A percentile compares a stretch with the other conserved stretches of the same genome.
Evolutionary conservation across 2,113 vertebrate genomes (phyloP).

Genomic region (Odontophorus gujanensis): DNA sequence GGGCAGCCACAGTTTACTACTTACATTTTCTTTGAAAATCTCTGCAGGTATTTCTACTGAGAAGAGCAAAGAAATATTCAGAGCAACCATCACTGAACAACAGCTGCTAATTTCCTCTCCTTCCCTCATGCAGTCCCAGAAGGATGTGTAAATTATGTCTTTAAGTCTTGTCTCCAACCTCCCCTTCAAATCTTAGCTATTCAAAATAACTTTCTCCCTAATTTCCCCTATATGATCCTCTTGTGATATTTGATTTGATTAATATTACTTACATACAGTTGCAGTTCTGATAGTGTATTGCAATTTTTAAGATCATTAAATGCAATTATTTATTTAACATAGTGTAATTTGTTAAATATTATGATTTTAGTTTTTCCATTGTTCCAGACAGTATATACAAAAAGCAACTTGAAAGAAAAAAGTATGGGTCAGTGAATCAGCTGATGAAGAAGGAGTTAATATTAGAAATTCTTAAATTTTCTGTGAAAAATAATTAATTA

Average conservation of each 20-base stretch:
- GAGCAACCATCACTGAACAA: background rate
- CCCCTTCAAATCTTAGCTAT: background rate
- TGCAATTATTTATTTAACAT: background rate
- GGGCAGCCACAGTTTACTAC: background rate
- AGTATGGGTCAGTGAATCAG: background rate
- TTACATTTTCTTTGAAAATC: background rate
- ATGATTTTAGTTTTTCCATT: background rate
- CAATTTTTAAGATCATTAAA: background rate
- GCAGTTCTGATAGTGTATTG: background rate
- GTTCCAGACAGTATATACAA: background rate
- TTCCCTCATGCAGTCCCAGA: background rate
- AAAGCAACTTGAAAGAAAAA: background rate
- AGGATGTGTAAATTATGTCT: background rate
- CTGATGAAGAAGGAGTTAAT: background rate
- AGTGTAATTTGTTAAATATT: background rate
- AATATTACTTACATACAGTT: background rate
- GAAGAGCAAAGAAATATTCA: background rate
- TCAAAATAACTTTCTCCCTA: background rate
- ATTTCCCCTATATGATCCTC: background rate
- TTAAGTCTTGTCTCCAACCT: background rate
- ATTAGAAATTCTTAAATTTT: background rate
- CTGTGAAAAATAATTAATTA: background rate
- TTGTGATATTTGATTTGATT: background rate
- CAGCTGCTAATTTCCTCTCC: background rate
- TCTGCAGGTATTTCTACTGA: background rate